phyloP scores from a whole-genome alignment of 2,888 invertebrate species.

The Cheilosia soror region DNA sequence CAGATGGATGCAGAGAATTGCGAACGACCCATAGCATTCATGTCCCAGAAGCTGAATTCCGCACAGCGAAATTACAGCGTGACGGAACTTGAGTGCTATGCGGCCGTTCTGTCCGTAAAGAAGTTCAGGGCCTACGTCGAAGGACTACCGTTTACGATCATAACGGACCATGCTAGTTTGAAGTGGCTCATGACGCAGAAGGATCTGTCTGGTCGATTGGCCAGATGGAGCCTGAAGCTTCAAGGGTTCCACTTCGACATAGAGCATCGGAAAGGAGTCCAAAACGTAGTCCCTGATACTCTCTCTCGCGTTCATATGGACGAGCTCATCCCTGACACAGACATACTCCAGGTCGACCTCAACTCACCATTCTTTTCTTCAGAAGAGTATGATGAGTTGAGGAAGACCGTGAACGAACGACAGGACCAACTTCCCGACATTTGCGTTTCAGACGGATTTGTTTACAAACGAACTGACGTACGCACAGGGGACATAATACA shows the following conservation, averaged over 20 bases:
- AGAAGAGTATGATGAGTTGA: constrained; percentile 5
- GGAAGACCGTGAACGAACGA: not conserved
- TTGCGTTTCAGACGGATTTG: constrained; percentile 1
- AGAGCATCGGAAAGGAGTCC: too few relatives aligned
- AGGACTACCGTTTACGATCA: not conserved
- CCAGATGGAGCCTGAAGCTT: not conserved
- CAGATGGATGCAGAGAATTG: not conserved
- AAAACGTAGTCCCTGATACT: too few relatives aligned
- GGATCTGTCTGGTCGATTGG: not conserved
- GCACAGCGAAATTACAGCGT: too few relatives aligned
- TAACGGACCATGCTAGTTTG: not conserved
- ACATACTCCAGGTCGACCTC: too few relatives aligned
- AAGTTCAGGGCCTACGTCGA: not conserved
- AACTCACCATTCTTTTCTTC: constrained; percentile 1
- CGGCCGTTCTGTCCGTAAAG: not conserved
- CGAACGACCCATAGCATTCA: not conserved
- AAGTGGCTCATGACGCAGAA: not conserved
- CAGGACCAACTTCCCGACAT: not conserved
- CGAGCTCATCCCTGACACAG: too few relatives aligned
- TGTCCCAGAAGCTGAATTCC: not conserved
- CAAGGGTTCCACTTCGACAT: not conserved
- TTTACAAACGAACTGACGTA: not conserved
- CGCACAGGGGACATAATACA: not conserved
- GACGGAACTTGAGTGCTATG: not conserved
- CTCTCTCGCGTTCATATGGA: too few relatives aligned